phyloP scores from a whole-genome alignment of 2,113 vertebrate species.

The Xyliphius kryptos region DNA sequence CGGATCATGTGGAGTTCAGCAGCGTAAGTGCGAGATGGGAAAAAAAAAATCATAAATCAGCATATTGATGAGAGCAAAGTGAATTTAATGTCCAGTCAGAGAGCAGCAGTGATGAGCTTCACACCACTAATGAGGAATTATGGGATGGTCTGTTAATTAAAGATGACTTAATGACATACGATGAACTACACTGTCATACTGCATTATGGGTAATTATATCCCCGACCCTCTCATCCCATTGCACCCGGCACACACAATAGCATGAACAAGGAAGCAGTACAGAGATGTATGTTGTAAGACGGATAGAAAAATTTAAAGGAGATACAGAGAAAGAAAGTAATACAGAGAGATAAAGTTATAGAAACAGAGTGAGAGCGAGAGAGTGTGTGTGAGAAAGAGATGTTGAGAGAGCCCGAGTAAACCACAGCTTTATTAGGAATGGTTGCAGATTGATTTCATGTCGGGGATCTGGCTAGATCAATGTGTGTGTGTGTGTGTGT shows the following conservation, averaged over 20 bases:
- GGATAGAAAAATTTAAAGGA: too few species aligned
- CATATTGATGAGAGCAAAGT: conserved; percentile 27
- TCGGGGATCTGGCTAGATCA: conserved; percentile 50
- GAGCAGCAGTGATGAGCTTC: conserved; percentile 31
- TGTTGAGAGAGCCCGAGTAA: conserved; percentile 11
- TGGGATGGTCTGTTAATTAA: conserved; percentile 28
- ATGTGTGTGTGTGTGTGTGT: conserved; percentile 41
- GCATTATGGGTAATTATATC: conserved; percentile 6
- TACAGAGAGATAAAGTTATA: background rate
- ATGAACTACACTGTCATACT: conserved; percentile 14
- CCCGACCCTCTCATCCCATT: background rate
- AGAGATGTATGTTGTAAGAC: background rate
- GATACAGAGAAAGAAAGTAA: too few species aligned
- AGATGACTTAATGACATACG: conserved; percentile 20
- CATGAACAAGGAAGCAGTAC: background rate
- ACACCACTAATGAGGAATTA: conserved; percentile 33
- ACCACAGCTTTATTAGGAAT: conserved; percentile 64
- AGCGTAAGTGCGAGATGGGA: too few species aligned
- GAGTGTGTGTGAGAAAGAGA: too few species aligned
- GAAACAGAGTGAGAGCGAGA: background rate
- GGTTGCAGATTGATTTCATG: conserved; percentile 64
- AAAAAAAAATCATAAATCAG: conserved; percentile 26
- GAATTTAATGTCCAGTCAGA: conserved; percentile 30
- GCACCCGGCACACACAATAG: background rate
- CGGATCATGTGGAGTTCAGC: conserved; percentile 17